Conservation (phyloP, 2,113 vertebrate species). For the Coryphaenoides rupestris region DNA sequence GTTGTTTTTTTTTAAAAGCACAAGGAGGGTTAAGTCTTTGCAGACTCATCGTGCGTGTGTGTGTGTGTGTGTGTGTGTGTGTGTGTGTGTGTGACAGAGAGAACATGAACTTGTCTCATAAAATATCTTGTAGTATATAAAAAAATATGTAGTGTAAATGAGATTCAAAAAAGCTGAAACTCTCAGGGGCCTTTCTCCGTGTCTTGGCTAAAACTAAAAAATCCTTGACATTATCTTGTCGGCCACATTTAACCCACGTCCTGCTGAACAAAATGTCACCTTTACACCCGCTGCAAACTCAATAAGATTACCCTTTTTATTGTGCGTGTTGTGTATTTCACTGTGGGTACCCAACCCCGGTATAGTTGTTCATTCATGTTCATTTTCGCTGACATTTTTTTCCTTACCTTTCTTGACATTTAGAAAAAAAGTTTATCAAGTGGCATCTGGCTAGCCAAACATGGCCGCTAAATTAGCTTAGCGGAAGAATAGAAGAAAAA, state of each 20-base stretch:
- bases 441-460: constrained; percentile 37
- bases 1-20: neutral
- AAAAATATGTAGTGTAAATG: neutral
- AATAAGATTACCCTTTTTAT: constrained; percentile 47
- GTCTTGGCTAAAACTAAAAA: neutral
- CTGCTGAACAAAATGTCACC: constrained; percentile 59
- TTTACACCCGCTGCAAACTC: constrained; percentile 32
- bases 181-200: neutral
- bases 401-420: no score
- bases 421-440: constrained; percentile 40
- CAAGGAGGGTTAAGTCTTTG: neutral
- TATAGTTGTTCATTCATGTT: constrained; percentile 19
- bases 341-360: constrained; percentile 11
- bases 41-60: no score
- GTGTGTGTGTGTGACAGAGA: no score
- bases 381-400: constrained; percentile 54
- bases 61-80: neutral
- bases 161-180: constrained; percentile 12
- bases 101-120: neutral
- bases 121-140: no score
- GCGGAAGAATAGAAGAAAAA: no score
- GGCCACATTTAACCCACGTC: constrained; percentile 47
- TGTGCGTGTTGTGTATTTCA: constrained; percentile 6
- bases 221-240: constrained; percentile 50
- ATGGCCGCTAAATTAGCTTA: neutral